Percentiles rank a stretch among this genome's conserved stretches.
Evolutionary conservation across 2,888 invertebrate species (phyloP).

Genomic region (Pachydiplax longipennis): DNA sequence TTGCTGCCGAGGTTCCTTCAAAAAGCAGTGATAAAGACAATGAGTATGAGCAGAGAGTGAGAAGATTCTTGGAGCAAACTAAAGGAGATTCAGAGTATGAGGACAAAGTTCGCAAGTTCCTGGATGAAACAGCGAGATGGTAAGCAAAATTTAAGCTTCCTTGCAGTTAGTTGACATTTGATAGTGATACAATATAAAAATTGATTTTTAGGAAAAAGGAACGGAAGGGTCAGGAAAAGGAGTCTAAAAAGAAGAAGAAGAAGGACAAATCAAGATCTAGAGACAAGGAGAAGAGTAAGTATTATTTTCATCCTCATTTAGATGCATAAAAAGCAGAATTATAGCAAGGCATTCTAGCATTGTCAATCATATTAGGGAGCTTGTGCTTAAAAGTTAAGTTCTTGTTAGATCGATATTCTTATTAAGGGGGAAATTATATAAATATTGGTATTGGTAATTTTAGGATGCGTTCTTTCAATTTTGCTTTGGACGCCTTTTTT

Average conservation of each 20-base stretch:
- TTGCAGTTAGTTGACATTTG: not conserved
- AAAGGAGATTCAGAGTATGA: conserved; percentile 85
- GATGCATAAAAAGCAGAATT: too few species aligned
- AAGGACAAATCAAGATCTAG: conserved; percentile 60
- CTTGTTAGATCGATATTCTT: too few species aligned
- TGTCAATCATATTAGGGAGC: too few species aligned
- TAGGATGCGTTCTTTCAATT: too few species aligned
- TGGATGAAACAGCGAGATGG: conserved; percentile 83
- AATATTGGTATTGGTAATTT: too few species aligned
- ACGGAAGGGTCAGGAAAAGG: conserved; percentile 69
- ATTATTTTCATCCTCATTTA: not conserved
- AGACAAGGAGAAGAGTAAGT: conserved; percentile 60
- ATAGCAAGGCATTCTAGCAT: too few species aligned
- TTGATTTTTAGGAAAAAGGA: conserved; percentile 65
- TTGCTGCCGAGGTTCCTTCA: conserved; percentile 8
- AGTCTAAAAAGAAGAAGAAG: conserved; percentile 68
- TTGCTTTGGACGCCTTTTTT: too few species aligned
- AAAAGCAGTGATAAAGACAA: conserved; percentile 59
- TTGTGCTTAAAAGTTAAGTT: too few species aligned
- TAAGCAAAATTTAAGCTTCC: conserved; percentile 48
- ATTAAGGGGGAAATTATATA: too few species aligned
- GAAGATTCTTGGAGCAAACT: conserved; percentile 78
- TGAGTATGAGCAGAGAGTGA: conserved; percentile 75
- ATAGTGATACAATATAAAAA: not conserved
- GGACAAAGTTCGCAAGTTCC: conserved; percentile 83